Percentiles rank a stretch among this genome's conserved stretches.
Evolutionary conservation across 2,797 vertebrate species (phyloP).

Genomic region (Melanotaenia maccullochi): DNA sequence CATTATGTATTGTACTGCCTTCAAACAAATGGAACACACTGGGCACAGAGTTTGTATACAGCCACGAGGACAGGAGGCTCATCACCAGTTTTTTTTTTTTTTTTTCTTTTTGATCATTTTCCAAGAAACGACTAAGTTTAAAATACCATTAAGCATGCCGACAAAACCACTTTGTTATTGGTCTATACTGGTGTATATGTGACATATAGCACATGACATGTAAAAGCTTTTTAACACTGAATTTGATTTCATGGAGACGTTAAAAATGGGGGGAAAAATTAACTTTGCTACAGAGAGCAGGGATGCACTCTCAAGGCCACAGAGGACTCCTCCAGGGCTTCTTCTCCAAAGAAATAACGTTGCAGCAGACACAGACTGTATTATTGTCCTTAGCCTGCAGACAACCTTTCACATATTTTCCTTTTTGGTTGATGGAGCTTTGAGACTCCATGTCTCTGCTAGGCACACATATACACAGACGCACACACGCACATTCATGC

Average conservation of each 20-base stretch:
- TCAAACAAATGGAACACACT: neutral
- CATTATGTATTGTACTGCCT: neutral
- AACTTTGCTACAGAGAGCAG: constrained; percentile 39
- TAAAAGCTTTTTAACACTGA: constrained; percentile 10
- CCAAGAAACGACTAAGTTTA: neutral
- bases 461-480: constrained; percentile 48
- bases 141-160: neutral
- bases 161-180: constrained; percentile 4
- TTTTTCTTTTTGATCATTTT: neutral
- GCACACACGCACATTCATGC: constrained; percentile 55
- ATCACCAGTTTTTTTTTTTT: neutral
- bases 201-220: constrained; percentile 1
- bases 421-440: constrained; percentile 68
- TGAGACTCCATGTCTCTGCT: constrained; percentile 74
- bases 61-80: neutral
- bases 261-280: constrained; percentile 24
- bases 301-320: constrained; percentile 51
- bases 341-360: constrained; percentile 69
- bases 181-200: neutral
- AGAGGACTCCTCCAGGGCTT: constrained; percentile 64
- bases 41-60: neutral
- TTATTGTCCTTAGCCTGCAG: constrained; percentile 76
- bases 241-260: constrained; percentile 21
- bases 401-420: constrained; percentile 78
- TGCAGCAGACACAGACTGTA: constrained; percentile 71